Percentiles rank a stretch among this genome's conserved stretches.
These are phyloP conservation scores for Potorous gilbertii DNA, from an alignment of 2,797 vertebrate species.

Conservation along the genomic window DNA sequence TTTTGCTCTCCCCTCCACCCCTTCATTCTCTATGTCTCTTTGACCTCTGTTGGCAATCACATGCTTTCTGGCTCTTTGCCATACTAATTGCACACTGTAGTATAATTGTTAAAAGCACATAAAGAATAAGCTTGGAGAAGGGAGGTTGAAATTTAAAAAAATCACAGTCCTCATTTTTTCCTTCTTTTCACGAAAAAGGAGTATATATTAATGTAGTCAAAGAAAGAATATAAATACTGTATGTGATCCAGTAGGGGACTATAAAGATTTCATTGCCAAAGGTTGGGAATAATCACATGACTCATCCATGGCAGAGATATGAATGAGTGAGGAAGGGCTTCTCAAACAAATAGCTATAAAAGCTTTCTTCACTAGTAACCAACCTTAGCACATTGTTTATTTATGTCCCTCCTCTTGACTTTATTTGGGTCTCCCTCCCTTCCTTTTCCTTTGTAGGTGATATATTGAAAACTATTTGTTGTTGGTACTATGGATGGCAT, in stretches of 20 bases:
- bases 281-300: background rate
- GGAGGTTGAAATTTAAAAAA: slow-evolving; percentile 29
- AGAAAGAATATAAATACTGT: slow-evolving; percentile 1
- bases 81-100: background rate
- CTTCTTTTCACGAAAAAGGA: slow-evolving; percentile 23
- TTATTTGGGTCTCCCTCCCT: background rate
- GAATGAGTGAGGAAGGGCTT: background rate
- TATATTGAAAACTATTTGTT: background rate
- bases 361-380: background rate
- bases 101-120: background rate
- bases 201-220: slow-evolving; percentile 14
- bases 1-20: fast-evolving
- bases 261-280: background rate
- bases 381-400: background rate
- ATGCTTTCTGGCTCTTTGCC: fast-evolving
- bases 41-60: fast-evolving
- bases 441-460: background rate
- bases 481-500: background rate
- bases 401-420: background rate
- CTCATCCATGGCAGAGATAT: background rate
- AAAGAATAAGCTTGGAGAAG: background rate
- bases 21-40: background rate
- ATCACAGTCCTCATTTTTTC: background rate
- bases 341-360: background rate
- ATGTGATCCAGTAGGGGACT: background rate